Evolutionary conservation across 2,113 vertebrate species (phyloP), one percentile per base, ranked within the genome.

Genomic region (Sula dactylatra): DNA sequence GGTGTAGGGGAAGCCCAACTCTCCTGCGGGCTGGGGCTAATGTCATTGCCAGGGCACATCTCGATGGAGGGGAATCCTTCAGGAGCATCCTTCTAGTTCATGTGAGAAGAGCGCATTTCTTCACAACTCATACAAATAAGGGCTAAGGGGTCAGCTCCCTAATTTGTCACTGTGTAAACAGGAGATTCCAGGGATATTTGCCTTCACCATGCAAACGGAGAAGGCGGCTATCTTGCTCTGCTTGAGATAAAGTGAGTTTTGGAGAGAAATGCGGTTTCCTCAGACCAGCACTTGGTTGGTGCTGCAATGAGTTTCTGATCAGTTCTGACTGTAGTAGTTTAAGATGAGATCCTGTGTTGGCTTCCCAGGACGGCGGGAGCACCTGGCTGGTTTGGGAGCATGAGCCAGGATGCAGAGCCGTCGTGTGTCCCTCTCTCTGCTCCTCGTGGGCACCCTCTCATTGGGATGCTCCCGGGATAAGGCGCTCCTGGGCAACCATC

Each of bases 381-480:
- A 1, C 36, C 11, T 67, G 38, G 21, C 44, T 85, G 55, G 20
- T 66, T 58, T 78, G 78, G 24, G 62, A 82, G 10, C 1, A 2
- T 52, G 50, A 66, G 25, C 9, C 16, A 31, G 65, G 13, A 7
- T 31, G 22, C 3, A 3, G 13, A 13, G 21, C 56, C 5, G 5
- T 36, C 1, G 0, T 0, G 0, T 52, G 29, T 49, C 64, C 36
- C 0, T 0, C 20, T 62, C 11, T n/a, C 22, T 56, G 5, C 10
- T 88, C 36, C 40, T 36, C 2, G 2, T 56, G 47, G 14, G 25
- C 3, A 1, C 52, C 27, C 83, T 67, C 52, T n/a, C 10, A 11
- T 4, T 0, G 3, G 61, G 74, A 62, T 90, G 42, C 36, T 83
- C 13, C 34, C 8, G 10, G 40, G 29, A 24, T 25, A 76, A 49